phyloP scores from a whole-genome alignment of 2,797 vertebrate genomes.

The Micropoecilia bifurca region DNA sequence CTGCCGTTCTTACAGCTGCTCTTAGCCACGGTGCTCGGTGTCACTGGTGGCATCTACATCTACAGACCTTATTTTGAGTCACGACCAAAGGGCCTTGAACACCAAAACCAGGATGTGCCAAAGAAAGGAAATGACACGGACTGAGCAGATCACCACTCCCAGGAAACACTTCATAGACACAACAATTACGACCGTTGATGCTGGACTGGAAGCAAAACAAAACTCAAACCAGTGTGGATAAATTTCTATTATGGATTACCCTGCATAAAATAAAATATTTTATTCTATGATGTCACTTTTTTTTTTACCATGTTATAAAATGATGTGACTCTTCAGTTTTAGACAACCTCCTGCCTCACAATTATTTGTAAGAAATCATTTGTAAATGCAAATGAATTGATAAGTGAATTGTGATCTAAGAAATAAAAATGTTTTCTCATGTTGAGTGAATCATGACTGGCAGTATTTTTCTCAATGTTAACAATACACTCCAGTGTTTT shows the following conservation, averaged over 20 bases:
- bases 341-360: not conserved
- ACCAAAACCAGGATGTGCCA: conserved; percentile 46
- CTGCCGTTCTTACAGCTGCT: conserved; percentile 80
- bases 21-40: conserved; percentile 81
- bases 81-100: conserved; percentile 34
- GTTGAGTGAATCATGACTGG: not conserved
- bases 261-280: conserved; percentile 41
- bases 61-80: conserved; percentile 86
- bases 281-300: conserved; percentile 10
- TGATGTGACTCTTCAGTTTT: not conserved
- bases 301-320: conserved; percentile 13
- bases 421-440: not conserved
- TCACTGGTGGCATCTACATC: conserved; percentile 88
- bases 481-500: not conserved
- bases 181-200: conserved; percentile 1
- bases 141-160: conserved; percentile 17
- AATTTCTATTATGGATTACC: not conserved
- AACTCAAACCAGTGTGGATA: conserved; percentile 17
- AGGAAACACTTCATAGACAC: conserved; percentile 13
- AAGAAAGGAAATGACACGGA: conserved; percentile 44
- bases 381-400: not conserved
- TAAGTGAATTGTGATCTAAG: not conserved
- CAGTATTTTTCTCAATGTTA: not conserved
- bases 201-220: conserved; percentile 15
- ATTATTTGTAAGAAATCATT: not conserved